Conservation (phyloP, 2,888 invertebrate species). For the Poecilus cupreus region DNA sequence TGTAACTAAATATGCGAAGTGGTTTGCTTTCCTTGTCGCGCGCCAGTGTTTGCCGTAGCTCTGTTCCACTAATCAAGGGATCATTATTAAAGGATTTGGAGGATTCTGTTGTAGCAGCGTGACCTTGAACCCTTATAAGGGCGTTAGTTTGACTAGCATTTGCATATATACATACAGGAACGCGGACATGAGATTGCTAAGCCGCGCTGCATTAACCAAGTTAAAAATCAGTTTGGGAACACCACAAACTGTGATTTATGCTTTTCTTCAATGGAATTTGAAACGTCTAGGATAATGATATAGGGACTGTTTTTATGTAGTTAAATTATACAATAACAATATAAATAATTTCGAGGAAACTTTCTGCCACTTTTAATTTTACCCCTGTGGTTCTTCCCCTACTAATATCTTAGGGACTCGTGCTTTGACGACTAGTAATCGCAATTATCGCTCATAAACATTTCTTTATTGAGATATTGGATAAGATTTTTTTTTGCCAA, state of each 20-base stretch:
- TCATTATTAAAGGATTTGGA: constrained; percentile 35
- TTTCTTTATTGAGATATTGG: too few relatives aligned
- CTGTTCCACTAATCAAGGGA: constrained; percentile 30
- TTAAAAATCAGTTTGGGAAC: constrained; percentile 18
- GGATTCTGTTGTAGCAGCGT: neutral
- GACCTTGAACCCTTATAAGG: constrained; percentile 24
- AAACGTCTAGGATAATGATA: too few relatives aligned
- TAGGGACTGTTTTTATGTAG: too few relatives aligned
- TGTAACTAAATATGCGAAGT: neutral
- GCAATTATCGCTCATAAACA: too few relatives aligned
- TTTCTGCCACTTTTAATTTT: too few relatives aligned
- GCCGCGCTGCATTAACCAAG: neutral
- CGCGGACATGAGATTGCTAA: neutral
- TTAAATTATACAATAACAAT: too few relatives aligned
- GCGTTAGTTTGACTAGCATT: neutral
- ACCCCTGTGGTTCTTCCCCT: neutral
- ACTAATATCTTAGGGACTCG: too few relatives aligned
- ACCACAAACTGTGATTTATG: too few relatives aligned
- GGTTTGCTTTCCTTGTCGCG: neutral
- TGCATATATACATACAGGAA: constrained; percentile 9
- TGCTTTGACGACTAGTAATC: too few relatives aligned
- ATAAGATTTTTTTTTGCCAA: too few relatives aligned
- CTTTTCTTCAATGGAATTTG: too few relatives aligned
- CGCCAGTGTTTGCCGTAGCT: neutral
- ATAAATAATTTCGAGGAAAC: too few relatives aligned